Evolutionary conservation across 2,113 vertebrate species (phyloP).

Genomic region (Macquaria australasica): DNA sequence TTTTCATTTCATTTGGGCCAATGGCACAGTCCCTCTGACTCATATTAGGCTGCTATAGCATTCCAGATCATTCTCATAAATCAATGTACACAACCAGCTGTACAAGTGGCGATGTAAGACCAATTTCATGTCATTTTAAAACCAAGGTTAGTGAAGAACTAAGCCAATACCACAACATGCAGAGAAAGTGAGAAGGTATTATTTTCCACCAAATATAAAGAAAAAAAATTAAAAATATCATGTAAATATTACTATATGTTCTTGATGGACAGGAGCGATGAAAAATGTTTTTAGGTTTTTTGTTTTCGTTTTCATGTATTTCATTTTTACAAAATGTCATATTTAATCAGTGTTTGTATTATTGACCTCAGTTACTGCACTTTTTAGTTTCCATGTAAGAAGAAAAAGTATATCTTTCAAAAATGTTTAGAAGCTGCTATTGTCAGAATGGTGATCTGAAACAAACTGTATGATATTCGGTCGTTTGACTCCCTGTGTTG

Average conservation of each 20-base stretch:
- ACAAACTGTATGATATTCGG: slow-evolving; percentile 69
- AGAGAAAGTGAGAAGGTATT: slow-evolving; percentile 58
- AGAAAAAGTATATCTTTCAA: slow-evolving; percentile 79
- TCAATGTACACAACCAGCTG: slow-evolving; percentile 2
- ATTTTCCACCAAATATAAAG: slow-evolving; percentile 62
- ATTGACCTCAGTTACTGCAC: slow-evolving; percentile 93
- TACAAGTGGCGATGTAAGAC: slow-evolving; percentile 24
- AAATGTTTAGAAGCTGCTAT: slow-evolving; percentile 90
- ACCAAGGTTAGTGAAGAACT: slow-evolving; percentile 35
- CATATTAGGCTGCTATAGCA: slow-evolving; percentile 63
- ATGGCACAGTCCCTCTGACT: slow-evolving; percentile 50
- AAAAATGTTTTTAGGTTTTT: slow-evolving; percentile 48
- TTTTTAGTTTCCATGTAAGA: slow-evolving; percentile 87
- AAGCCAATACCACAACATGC: slow-evolving; percentile 41
- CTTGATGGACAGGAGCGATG: slow-evolving; percentile 46
- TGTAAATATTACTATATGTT: slow-evolving; percentile 72
- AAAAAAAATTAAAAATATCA: slow-evolving; percentile 36
- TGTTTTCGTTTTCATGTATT: slow-evolving; percentile 65
- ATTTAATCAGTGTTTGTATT: slow-evolving; percentile 90
- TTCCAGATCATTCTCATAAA: slow-evolving; percentile 54
- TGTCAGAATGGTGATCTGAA: slow-evolving; percentile 83
- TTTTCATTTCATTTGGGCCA: slow-evolving; percentile 57
- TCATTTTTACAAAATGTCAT: slow-evolving; percentile 80
- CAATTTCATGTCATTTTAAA: slow-evolving; percentile 39
- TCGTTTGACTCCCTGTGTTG: slow-evolving; percentile 72